phyloP scores from a whole-genome alignment of 2,113 vertebrate genomes.

The Corynorhinus townsendii region DNA sequence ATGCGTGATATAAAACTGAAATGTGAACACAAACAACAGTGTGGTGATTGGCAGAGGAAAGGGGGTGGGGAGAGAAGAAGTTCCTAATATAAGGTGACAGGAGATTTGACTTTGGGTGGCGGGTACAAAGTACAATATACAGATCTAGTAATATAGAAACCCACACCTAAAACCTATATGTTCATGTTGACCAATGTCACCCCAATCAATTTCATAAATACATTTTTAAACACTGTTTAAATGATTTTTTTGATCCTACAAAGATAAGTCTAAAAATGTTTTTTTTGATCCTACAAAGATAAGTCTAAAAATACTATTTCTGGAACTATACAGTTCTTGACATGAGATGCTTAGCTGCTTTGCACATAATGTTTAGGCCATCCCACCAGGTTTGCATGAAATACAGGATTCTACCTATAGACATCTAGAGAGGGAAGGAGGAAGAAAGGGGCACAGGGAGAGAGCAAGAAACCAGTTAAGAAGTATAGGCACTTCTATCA shows the following conservation, averaged over 20 bases:
- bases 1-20: no score
- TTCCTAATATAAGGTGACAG: no score
- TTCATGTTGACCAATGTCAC: no score
- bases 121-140: no score
- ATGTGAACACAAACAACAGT: no score
- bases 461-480: neutral
- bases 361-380: neutral
- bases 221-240: no score
- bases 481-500: neutral
- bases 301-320: neutral
- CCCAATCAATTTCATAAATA: no score
- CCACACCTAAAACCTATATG: no score
- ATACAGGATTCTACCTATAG: neutral
- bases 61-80: no score
- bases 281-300: conserved; percentile 3
- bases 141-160: no score
- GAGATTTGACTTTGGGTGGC: no score
- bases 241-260: neutral
- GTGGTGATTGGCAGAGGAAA: no score
- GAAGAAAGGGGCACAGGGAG: neutral
- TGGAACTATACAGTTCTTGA: neutral
- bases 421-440: neutral
- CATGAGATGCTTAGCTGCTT: neutral
- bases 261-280: neutral
- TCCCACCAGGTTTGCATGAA: neutral